Evolutionary conservation across 1,140 invertebrate genomes (phyloP), one percentile per base, ranked within the genome.

Genomic region (Drosophila ercepeae): DNA sequence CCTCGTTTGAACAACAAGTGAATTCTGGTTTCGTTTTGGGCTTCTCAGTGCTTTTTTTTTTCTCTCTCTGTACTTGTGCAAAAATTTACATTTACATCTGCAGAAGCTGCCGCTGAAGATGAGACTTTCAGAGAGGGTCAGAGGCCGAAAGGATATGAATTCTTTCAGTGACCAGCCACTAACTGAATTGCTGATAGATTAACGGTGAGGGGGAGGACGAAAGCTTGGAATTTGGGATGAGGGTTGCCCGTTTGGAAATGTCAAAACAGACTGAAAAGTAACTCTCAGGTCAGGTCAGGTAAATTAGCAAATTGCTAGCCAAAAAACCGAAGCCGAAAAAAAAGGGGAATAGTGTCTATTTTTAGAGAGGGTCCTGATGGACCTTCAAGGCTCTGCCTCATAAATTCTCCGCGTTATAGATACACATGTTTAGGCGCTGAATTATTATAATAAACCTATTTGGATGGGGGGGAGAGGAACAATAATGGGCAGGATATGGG

Each of bases 391-490:
- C 11, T 32, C 11, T 32, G 29, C 29, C 21, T 21, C 21, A 21
- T 21, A 70, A 65, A 55, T 65, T 65, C 8, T 11, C 9, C 11
- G 11, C 3, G 46, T 21, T 65, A 13, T 13, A 34, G 32, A 42
- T 82, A 77, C 77, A 82, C 74, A 88, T 88, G 77, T 82, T 61
- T 60, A 13, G 60, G 46, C 82, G 82, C 82, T 78, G 76, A 88
- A 88, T 88, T 88, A 88, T 88, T 82, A 72, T 82, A 88, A 88
- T 88, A 88, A 86, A 86, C 82, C 73, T 88, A 78, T 86, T 79
- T 67, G 45, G 64, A 46, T 45, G 53, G 49, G 49, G 60, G 45
- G 64, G 42, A 45, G 53, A 46, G 49, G 60, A 36, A 55, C 39
- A 76, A 58, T 46, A 57, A 53, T 23, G 39, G 46, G 23, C 27